These are phyloP conservation scores for Panulirus ornatus DNA, from an alignment of 1,140 invertebrate species.

Conservation along the genomic window DNA sequence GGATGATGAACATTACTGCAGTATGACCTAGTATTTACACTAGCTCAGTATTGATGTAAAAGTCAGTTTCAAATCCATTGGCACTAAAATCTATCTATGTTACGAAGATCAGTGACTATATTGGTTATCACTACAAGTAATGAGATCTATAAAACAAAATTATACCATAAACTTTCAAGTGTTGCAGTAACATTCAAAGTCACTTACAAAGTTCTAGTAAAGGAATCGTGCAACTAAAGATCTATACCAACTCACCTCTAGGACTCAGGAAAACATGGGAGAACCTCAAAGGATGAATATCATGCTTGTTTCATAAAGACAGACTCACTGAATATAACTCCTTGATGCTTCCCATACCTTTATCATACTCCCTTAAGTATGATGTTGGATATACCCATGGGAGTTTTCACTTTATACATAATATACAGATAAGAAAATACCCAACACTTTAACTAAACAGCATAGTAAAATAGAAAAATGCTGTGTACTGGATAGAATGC, in stretches of 20 bases:
- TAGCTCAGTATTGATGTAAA: neutral
- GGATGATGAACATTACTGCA: neutral
- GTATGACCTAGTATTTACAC: neutral
- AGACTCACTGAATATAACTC: neutral
- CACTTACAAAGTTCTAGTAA: neutral
- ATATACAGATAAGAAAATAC: neutral
- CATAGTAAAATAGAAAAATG: no score
- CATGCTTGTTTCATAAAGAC: neutral
- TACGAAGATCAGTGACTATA: neutral
- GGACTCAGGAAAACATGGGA: neutral
- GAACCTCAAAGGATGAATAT: neutral
- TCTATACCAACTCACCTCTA: neutral
- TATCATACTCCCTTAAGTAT: neutral
- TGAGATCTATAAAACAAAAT: neutral
- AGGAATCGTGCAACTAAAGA: neutral
- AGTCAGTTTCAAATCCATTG: neutral
- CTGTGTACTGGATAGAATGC: no score
- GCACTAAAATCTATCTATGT: neutral
- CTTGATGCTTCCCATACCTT: neutral
- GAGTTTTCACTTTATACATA: neutral
- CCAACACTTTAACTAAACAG: no score
- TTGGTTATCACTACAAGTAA: neutral
- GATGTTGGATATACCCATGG: neutral
- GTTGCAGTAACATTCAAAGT: neutral
- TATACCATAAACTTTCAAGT: neutral